Conservation (phyloP, 2,888 invertebrate species). For the Beris morrisii region DNA sequence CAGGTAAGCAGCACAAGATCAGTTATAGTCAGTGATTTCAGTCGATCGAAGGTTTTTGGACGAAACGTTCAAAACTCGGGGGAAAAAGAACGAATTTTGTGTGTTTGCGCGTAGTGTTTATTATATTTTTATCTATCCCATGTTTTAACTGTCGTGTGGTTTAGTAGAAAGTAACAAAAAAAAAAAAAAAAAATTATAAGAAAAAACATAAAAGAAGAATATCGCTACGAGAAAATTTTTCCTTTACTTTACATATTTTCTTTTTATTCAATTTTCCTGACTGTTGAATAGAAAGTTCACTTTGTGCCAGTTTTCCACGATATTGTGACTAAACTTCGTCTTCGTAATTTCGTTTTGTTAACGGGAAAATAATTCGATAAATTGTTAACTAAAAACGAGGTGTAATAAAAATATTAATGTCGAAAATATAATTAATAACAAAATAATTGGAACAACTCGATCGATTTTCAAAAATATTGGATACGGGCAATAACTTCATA, state of each 20-base stretch:
- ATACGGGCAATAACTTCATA: no score
- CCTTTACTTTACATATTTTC: slow-evolving; percentile 9
- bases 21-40: slow-evolving; percentile 34
- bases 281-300: slow-evolving; percentile 26
- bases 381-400: no score
- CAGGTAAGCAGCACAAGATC: slow-evolving; percentile 29
- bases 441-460: no score
- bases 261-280: slow-evolving; percentile 23
- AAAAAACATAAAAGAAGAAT: slow-evolving; percentile 1
- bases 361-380: background rate
- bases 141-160: slow-evolving; percentile 23
- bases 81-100: background rate
- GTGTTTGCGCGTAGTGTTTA: background rate
- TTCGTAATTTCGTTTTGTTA: slow-evolving; percentile 2
- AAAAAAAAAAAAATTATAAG: background rate
- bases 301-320: slow-evolving; percentile 25
- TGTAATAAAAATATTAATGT: no score
- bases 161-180: slow-evolving; percentile 28
- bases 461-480: no score
- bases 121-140: background rate
- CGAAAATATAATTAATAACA: no score
- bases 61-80: slow-evolving; percentile 15
- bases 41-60: slow-evolving; percentile 38
- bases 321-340: slow-evolving; percentile 1
- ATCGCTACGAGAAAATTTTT: slow-evolving; percentile 13